These are phyloP conservation scores for Mustelus asterias DNA, from an alignment of 2,113 vertebrate species.

Conservation along the genomic window DNA sequence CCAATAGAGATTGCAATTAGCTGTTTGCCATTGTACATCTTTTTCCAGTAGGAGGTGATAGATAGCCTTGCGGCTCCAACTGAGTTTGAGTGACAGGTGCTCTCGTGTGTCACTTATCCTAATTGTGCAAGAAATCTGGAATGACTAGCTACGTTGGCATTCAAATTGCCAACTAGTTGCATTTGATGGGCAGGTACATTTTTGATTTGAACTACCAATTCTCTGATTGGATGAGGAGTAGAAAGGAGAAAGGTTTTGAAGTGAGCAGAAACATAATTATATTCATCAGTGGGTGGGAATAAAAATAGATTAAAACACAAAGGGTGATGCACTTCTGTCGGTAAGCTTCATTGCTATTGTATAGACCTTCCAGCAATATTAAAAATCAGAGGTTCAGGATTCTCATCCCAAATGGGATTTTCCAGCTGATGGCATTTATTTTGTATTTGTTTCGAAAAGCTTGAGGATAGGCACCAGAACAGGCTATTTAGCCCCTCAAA, in stretches of 20 bases:
- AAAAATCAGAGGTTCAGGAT: background rate
- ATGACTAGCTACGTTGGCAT: background rate
- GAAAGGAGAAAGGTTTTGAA: background rate
- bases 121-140: background rate
- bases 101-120: background rate
- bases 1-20: background rate
- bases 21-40: background rate
- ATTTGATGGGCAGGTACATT: background rate
- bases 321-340: background rate
- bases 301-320: background rate
- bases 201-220: background rate
- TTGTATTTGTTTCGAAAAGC: background rate
- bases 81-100: background rate
- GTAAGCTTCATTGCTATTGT: background rate
- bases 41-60: background rate
- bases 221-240: background rate
- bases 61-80: background rate
- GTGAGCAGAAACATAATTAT: background rate
- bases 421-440: background rate
- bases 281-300: background rate
- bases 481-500: too few species aligned
- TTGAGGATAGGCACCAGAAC: background rate
- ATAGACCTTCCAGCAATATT: background rate
- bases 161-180: background rate
- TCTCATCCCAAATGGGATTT: background rate